These are phyloP conservation scores for Escarpia spicata DNA, from an alignment of 2,888 invertebrate species.

Conservation along the genomic window DNA sequence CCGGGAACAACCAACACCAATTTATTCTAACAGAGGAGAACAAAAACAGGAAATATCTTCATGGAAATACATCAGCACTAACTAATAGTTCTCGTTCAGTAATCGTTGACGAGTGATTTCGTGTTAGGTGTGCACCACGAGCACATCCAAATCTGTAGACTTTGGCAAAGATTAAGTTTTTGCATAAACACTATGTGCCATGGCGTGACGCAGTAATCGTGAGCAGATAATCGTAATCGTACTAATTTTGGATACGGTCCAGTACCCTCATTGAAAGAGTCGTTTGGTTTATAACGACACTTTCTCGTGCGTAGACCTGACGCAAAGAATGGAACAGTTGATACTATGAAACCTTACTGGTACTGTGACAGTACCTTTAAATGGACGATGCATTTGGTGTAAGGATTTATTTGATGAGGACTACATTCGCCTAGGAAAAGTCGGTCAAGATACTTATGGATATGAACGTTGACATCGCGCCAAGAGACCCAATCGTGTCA, in stretches of 20 bases:
- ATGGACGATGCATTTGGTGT: too few relatives aligned
- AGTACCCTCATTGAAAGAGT: too few relatives aligned
- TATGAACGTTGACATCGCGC: too few relatives aligned
- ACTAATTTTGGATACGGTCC: background rate
- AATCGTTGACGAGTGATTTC: background rate
- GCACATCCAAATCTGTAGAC: background rate
- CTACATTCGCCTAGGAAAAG: too few relatives aligned
- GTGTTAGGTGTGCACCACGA: background rate
- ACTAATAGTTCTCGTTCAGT: background rate
- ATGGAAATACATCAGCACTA: background rate
- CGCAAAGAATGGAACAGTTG: too few relatives aligned
- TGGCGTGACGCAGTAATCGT: background rate
- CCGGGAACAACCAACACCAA: background rate
- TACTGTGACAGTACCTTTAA: too few relatives aligned
- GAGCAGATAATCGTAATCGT: background rate
- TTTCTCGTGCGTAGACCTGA: too few relatives aligned
- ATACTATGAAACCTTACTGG: too few relatives aligned
- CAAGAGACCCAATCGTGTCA: too few relatives aligned
- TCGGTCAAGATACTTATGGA: too few relatives aligned
- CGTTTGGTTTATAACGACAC: too few relatives aligned
- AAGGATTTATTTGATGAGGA: too few relatives aligned
- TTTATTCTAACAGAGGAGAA: background rate
- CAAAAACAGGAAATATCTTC: background rate
- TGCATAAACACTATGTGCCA: background rate
- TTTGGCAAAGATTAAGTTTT: background rate